Evolutionary conservation across 2,888 invertebrate species (phyloP), one percentile per base, ranked within the genome.

Genomic region (Diadromus collaris): DNA sequence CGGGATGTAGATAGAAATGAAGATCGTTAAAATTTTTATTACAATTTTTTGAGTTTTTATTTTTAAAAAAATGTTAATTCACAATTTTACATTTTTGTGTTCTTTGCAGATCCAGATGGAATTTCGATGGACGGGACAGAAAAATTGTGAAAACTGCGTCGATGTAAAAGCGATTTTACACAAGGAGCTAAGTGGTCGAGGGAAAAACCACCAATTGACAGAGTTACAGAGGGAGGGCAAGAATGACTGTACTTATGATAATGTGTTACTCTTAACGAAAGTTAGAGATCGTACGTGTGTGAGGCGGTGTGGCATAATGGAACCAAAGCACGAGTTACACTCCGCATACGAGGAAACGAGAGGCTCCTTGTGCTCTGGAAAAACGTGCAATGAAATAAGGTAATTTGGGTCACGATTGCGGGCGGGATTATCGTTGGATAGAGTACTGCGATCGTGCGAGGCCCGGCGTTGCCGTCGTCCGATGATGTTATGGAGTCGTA

Each of bases 321-420:
- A 44, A 64, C 32, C 44, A 67, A 38, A 51, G 61, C 65, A 78
- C 78, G 71, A 79, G 56, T 71, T 34, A 38, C 61, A 34, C 51
- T 64, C 38, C 38, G 24, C 63, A 63, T n/a, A n/a, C 65, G 72
- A 72, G 54, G 65, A 72, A 79, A 79, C 69, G 56, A 27, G 19
- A 56, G 44, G 13, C 67, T 56, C 67, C 21, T 67, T 56, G 44
- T 34, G 70, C 54, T 61, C 19, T 63, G 61, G 68, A 69, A 75
- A 75, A 75, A 68, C 54, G 63, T 75, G 54, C 63, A 69, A 21
- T 34, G 75, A 75, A 63, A 68, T 29, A 70, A 58, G 54, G 71
- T 75, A 75, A 79, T 79, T 76, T 75, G 65, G 79, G 79, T 79
- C 79, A 76, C 75, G 75, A 76, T 78, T 65, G 75, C 63, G 51